Conservation (phyloP, 2,888 invertebrate genomes). For the Sepiola atlantica region DNA sequence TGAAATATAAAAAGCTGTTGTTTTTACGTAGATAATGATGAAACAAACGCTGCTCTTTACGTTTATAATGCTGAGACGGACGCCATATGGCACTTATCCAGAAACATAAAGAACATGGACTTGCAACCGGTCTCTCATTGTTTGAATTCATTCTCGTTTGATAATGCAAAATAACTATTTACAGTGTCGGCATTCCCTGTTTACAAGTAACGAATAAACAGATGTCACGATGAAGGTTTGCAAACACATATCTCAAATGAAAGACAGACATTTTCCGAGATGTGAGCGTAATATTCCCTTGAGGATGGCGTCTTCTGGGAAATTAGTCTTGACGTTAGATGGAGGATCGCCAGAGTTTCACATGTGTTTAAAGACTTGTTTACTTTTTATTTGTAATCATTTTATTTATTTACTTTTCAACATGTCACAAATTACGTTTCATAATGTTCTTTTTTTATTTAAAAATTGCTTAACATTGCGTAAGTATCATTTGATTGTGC, state of each 20-base stretch:
- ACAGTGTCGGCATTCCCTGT: neutral
- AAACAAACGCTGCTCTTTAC: no score
- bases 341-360: neutral
- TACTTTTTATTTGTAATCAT: neutral
- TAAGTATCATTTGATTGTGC: neutral
- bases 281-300: neutral
- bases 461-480: neutral
- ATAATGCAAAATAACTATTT: neutral
- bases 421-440: neutral
- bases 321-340: neutral
- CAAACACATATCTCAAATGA: neutral
- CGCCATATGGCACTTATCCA: neutral
- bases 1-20: no score
- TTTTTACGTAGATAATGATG: no score
- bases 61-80: neutral
- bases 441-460: neutral
- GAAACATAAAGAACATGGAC: neutral
- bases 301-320: neutral
- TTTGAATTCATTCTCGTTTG: conserved; percentile 1
- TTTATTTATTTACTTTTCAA: neutral
- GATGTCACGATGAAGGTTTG: neutral
- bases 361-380: neutral
- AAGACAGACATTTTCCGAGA: neutral
- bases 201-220: neutral
- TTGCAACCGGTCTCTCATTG: neutral